Percentiles rank a stretch among this genome's conserved stretches.
These are phyloP conservation scores for Calameuta pallipes DNA, from an alignment of 2,888 invertebrate genomes.

Conservation along the genomic window DNA sequence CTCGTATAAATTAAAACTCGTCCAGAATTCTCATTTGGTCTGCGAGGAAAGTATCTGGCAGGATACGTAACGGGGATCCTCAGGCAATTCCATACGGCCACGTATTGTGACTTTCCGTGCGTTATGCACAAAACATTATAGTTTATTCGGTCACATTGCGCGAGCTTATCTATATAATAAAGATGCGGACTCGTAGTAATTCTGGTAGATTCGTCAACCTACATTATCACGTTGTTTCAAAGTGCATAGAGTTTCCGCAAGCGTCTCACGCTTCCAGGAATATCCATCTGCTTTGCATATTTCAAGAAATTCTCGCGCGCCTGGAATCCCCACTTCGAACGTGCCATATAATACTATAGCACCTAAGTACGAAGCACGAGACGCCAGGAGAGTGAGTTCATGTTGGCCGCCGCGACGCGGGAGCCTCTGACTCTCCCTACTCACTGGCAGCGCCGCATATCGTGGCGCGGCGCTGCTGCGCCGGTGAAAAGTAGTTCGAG, in stretches of 20 bases:
- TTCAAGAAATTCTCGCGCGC: constrained; percentile 3
- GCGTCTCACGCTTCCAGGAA: constrained; percentile 1
- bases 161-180: background rate
- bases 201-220: background rate
- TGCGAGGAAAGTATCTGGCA: background rate
- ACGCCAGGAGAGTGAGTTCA: constrained; percentile 8
- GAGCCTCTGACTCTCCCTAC: constrained; percentile 2
- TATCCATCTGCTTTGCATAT: constrained; percentile 5
- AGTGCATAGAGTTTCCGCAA: background rate
- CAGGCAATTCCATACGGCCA: background rate
- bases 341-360: background rate
- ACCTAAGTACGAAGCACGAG: constrained; percentile 5
- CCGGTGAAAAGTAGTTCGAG: constrained; percentile 33
- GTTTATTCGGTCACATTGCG: background rate
- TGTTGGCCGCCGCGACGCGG: constrained; percentile 21
- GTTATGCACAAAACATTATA: background rate
- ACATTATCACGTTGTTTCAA: background rate
- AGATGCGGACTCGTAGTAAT: background rate
- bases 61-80: background rate
- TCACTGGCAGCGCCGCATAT: background rate
- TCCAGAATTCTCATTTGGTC: background rate
- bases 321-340: background rate
- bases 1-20: constrained; percentile 16
- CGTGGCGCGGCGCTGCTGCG: constrained; percentile 12
- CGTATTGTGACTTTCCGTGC: background rate